Evolutionary conservation across 2,113 vertebrate genomes (phyloP).

Genomic region (Equus przewalskii): DNA sequence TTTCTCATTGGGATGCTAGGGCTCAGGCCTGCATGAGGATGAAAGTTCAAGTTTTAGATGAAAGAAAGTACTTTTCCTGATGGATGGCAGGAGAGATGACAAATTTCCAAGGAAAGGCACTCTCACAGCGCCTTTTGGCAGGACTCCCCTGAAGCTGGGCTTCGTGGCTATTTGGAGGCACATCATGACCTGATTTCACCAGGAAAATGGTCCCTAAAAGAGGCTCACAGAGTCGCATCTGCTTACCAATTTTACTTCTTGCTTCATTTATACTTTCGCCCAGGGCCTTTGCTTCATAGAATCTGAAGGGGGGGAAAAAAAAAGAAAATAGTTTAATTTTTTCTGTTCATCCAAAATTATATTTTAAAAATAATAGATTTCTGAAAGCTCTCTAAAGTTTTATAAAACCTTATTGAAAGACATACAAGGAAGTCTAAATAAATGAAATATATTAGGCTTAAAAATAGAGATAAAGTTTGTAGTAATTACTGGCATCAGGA

Average conservation of each 20-base stretch:
- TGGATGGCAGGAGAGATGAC: background rate
- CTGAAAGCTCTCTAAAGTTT: background rate
- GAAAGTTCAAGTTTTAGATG: background rate
- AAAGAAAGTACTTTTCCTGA: background rate
- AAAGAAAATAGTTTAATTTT: background rate
- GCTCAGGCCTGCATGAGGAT: background rate
- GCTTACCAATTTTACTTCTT: conserved; percentile 95
- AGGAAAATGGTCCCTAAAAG: background rate
- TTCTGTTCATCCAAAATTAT: background rate
- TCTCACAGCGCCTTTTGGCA: background rate
- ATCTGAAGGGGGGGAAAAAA: conserved; percentile 86
- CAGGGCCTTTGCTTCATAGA: conserved; percentile 93
- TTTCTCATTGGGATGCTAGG: background rate
- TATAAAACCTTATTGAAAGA: conserved; percentile 21
- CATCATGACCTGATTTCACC: background rate
- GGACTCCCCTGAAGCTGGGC: background rate
- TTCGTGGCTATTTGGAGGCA: background rate
- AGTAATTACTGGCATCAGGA: background rate
- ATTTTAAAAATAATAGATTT: conserved; percentile 43
- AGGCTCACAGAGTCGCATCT: background rate
- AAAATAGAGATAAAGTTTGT: conserved; percentile 12
- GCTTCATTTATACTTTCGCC: conserved; percentile 91
- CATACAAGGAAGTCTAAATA: background rate
- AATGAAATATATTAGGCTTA: conserved; percentile 25
- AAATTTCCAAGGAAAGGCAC: background rate